Evolutionary conservation across 1,140 invertebrate species (phyloP), one percentile per base, ranked within the genome.

Genomic region (Drosophila kepulauana): DNA sequence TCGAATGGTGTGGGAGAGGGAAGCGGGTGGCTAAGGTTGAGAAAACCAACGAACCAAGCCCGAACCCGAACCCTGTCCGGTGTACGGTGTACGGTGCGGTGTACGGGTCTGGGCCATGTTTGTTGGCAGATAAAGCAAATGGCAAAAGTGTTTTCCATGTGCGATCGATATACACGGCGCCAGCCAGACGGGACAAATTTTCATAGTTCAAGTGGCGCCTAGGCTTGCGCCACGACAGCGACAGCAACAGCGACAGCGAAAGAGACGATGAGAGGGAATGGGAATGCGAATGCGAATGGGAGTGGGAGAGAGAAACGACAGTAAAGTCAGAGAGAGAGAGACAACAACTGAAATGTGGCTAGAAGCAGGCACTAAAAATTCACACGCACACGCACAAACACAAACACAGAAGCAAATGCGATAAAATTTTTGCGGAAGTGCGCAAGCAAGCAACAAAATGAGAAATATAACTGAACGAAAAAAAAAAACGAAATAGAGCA

Each of bases 181-280:
- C 89, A 91, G 57, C 72, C 77, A 90, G 89, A 75, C 89, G 89
- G 90, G 85, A 91, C 89, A 87, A 84, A 91, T 91, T 88, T 91
- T 91, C 90, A 91, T 91, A 90, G 90, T 91, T 90, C 77, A 91
- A 91, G 90, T 91, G 89, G 89, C 89, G 89, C 89, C 89, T 91
- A 90, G 76, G 76, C 81, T 72, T 71, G 64, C 75, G 45, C 72
- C 41, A 13, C 49, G 57, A 52, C 35, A 13, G 8, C 16, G 20
- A 52, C 35, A 13, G 8, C 16, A 30, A 48, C 8, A 8, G 51
- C 13, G n/a, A 28, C 8, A 15, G 54, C 11, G 52, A 49, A 7
- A 10, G 7, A 8, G 35, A 38, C 35, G 35, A 38, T 0, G 20
- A 25, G 20, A 25, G 20, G 20, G 20, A 20, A 20, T 20, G 20